Base-by-base conservation (phyloP, 2,113 vertebrate genomes). In the Cygnus buccinator region DNA sequence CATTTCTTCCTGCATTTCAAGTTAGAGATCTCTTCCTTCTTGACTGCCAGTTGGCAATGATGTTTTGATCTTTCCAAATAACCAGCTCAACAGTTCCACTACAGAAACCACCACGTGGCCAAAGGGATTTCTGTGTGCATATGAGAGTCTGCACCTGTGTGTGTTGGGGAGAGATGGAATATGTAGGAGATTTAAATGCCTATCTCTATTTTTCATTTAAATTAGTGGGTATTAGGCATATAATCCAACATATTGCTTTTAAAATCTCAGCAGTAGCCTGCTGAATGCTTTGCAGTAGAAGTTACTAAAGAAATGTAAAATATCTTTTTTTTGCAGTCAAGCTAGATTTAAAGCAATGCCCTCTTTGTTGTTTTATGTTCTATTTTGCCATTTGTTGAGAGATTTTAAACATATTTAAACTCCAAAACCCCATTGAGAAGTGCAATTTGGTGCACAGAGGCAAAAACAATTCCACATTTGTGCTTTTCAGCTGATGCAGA, bases 271-370 rank as follows among this genome's bases (percentile, higher is more conserved):
- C 86, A 83, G 89, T 82, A 93, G 46, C 41, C 77, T 84, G 68
- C 75, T 93, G 86, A 96, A 92, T 62, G 73, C 76, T 92, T 96
- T 94, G 26, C 83, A 39, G 66, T 83, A 70, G 77, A 95, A 91
- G 83, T 90, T 96, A 84, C 66, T 76, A 74, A 89, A 92, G 93
- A 96, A 96, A 97, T 72, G 28, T 91, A 91, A 96, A 94, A 80
- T 85, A 87, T 46, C 23, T 92, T 94, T 93, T 86, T 92, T 87
- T 92, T 66, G 43, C 93, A 94, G 89, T 95, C 87, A 90, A 91
- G 55, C 50, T 87, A 77, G 85, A 82, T 68, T 93, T 85, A 74
- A 87, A 94, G 78, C 55, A 95, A 72, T 92, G 79, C 50, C 78
- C 62, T 93, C 87, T 92, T 94, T 87, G 66, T 82, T 89, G 54